These are phyloP conservation scores for Labeo catla DNA, from an alignment of 2,113 vertebrate species.

Conservation along the genomic window DNA sequence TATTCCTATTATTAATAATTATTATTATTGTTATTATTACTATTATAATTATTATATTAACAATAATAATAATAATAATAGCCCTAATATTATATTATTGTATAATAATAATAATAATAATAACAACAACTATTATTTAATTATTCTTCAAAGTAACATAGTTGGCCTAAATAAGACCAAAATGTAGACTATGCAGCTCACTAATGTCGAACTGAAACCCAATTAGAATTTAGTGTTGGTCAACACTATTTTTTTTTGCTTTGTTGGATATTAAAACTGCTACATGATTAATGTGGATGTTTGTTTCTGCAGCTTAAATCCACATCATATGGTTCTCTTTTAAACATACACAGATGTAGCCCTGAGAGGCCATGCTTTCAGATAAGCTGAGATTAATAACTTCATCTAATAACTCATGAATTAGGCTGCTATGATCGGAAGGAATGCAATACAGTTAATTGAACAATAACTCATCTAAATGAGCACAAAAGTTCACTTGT, in stretches of 20 bases:
- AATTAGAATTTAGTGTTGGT: not conserved
- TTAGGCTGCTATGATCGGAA: constrained; percentile 13
- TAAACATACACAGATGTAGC: constrained; percentile 33
- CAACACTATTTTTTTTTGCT: not conserved
- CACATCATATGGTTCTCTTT: constrained; percentile 13
- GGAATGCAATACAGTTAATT: constrained; percentile 20
- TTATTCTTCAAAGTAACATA: not conserved
- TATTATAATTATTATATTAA: no score
- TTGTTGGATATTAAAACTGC: not conserved
- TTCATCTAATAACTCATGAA: constrained; percentile 40
- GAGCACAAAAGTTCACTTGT: not conserved
- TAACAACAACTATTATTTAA: not conserved
- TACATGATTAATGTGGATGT: not conserved
- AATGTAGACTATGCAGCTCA: not conserved
- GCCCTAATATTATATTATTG: no score
- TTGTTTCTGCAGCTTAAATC: not conserved
- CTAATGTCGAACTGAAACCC: not conserved
- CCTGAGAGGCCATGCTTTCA: constrained; percentile 24
- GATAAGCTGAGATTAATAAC: constrained; percentile 38
- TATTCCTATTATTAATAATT: not conserved
- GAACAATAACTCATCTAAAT: constrained; percentile 31
- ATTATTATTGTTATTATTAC: no score
- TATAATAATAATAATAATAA: no score
- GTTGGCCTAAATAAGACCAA: not conserved
- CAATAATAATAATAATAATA: no score